These are phyloP conservation scores for Brenthis daphne DNA, from an alignment of 2,888 invertebrate species.

Conservation along the genomic window DNA sequence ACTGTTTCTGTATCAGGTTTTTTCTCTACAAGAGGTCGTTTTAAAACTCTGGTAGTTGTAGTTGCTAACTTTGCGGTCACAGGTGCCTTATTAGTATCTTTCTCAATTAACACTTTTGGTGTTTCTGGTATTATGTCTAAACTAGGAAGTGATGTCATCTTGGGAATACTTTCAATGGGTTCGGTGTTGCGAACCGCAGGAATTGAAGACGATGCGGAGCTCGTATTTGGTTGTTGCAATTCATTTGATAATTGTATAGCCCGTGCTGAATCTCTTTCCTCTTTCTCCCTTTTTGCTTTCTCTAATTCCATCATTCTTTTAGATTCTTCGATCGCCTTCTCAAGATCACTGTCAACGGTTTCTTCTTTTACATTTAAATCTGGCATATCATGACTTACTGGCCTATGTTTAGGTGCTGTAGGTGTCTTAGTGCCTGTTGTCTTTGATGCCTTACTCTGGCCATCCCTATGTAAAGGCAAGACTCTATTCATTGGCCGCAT, in stretches of 20 bases:
- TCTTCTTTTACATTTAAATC: slow-evolving; percentile 78
- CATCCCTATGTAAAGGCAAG: slow-evolving; percentile 88
- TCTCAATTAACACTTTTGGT: slow-evolving; percentile 67
- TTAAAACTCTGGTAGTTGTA: slow-evolving; percentile 61
- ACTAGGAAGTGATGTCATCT: slow-evolving; percentile 68
- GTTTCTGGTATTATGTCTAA: slow-evolving; percentile 66
- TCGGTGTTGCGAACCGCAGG: slow-evolving; percentile 48
- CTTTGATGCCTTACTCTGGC: slow-evolving; percentile 77
- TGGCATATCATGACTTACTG: slow-evolving; percentile 76
- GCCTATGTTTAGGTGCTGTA: slow-evolving; percentile 60
- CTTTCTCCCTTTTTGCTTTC: slow-evolving; percentile 70
- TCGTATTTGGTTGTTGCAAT: slow-evolving; percentile 63
- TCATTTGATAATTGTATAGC: slow-evolving; percentile 66
- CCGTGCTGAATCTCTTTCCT: slow-evolving; percentile 68
- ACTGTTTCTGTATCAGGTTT: slow-evolving; percentile 61
- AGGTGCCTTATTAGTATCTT: slow-evolving; percentile 62
- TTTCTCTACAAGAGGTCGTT: slow-evolving; percentile 65
- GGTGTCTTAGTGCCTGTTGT: slow-evolving; percentile 57
- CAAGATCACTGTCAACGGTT: slow-evolving; percentile 77
- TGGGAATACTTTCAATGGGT: slow-evolving; percentile 50
- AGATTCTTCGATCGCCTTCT: slow-evolving; percentile 77
- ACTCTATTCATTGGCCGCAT: slow-evolving; percentile 90
- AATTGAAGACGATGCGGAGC: slow-evolving; percentile 49
- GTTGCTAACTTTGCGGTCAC: slow-evolving; percentile 52
- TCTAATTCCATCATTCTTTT: slow-evolving; percentile 78